These are phyloP conservation scores for Microcebus ravelobensis DNA, from an alignment of 2,113 vertebrate species.

Conservation along the genomic window DNA sequence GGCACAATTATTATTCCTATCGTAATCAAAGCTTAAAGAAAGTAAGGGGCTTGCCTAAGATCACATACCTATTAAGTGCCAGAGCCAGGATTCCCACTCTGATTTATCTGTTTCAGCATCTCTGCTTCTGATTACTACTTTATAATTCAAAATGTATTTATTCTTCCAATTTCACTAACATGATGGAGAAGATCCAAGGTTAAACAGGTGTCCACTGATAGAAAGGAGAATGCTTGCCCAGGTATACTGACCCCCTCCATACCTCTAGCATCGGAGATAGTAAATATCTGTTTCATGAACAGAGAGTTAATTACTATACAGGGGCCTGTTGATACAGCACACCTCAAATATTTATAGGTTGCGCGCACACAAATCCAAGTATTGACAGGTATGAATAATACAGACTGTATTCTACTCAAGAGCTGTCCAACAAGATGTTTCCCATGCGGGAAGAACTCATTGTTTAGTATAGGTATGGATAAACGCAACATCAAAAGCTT, in stretches of 20 bases:
- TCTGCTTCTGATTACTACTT: neutral
- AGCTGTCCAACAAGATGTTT: neutral
- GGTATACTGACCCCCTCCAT: neutral
- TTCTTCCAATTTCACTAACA: neutral
- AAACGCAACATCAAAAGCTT: neutral
- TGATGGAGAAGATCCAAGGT: neutral
- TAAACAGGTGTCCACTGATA: neutral
- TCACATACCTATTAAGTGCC: neutral
- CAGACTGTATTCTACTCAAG: neutral
- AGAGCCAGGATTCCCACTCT: neutral
- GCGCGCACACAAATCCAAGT: neutral
- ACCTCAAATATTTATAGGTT: neutral
- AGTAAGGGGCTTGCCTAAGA: neutral
- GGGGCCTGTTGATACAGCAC: neutral
- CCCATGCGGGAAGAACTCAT: neutral
- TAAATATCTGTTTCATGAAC: neutral
- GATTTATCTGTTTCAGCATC: neutral
- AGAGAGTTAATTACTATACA: neutral
- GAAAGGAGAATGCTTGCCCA: neutral
- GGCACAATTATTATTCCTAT: neutral
- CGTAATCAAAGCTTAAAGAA: neutral
- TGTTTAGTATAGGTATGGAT: neutral
- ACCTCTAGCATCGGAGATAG: neutral
- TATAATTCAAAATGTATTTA: neutral
- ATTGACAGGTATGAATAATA: neutral